Evolutionary conservation across 2,113 vertebrate genomes (phyloP), one percentile per base, ranked within the genome.

Genomic region (Calyptomena viridis): DNA sequence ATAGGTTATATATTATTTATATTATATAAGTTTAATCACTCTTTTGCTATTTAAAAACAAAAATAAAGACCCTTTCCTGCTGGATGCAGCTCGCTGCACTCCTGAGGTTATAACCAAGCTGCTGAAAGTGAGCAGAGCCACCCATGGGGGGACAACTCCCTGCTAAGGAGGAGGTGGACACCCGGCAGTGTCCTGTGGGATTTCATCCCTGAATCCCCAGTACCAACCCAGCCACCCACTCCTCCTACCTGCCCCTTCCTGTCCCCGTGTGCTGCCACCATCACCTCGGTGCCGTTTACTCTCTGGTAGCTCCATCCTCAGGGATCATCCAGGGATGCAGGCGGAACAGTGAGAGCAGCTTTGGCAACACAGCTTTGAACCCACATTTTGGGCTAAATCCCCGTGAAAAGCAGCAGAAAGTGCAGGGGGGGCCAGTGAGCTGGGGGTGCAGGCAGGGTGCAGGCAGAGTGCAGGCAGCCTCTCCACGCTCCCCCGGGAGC

Each of bases 31-130:
- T 40, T 83, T 66, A 56, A 67, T 82, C 3, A 4, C 39, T 40
- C 56, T 79, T 66, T 37, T 30, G 25, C 56, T 63, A 23, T 31
- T 88, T n/a, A 24, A 50, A 76, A 39, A 40, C 37, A 14, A 46
- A 66, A 42, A 42, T 7, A 24, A 79, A 50, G 42, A 31, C 12
- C 10, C 13, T 81, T 59, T 19, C 25, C 30, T 24, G 67, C 30
- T 8, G 6, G 13, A 8, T 10, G 30, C 3, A 14, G n/a, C 52
- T 67, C 0, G 0, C 37, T 31, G 11, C 25, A 31, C 18, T 19
- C 53, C 9, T 2, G 39, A 80, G 53, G n/a, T 73, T 11, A 25
- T 0, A 7, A 24, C 37, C 0, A 0, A 60, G 67, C 37, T 24
- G 40, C 46, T 3, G 0, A 12, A 40, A 64, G 27, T 18, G 5